A percentile compares a stretch with the other conserved stretches of the same genome.
These are phyloP conservation scores for Triops cancriformis DNA, from an alignment of 1,140 invertebrate species.

Conservation along the genomic window DNA sequence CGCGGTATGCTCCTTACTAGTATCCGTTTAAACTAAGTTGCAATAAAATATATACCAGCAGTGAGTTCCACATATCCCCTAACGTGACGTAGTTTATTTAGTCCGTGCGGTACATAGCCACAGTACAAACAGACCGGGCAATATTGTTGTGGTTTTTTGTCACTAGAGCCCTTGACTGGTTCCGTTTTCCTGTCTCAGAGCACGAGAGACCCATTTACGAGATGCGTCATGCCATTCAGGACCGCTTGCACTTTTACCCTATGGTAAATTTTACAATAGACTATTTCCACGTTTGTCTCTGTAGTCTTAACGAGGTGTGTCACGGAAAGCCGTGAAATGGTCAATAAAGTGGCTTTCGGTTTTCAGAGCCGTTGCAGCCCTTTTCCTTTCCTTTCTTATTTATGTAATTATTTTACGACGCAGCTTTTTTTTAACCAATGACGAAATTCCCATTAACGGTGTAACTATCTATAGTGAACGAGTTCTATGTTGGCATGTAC, in stretches of 20 bases:
- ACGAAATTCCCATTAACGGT: too few relatives aligned
- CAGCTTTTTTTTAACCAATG: too few relatives aligned
- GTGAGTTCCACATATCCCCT: background rate
- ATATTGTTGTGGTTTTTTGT: too few relatives aligned
- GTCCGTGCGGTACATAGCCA: background rate
- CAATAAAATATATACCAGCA: background rate
- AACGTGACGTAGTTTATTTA: background rate
- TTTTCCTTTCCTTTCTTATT: background rate
- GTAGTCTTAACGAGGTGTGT: background rate
- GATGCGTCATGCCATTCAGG: background rate
- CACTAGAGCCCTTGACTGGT: background rate
- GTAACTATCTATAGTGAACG: too few relatives aligned
- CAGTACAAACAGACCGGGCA: too few relatives aligned
- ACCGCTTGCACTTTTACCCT: background rate
- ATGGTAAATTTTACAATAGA: background rate
- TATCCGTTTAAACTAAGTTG: background rate
- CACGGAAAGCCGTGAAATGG: background rate
- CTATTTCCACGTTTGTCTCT: background rate
- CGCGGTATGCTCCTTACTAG: background rate
- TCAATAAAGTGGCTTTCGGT: background rate
- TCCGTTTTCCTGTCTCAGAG: constrained; percentile 5
- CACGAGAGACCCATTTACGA: background rate
- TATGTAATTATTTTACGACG: background rate
- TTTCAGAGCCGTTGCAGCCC: background rate
- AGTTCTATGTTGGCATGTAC: too few relatives aligned